phyloP scores from a whole-genome alignment of 1,140 invertebrate genomes.

The Aphaenogaster ashmeadi region DNA sequence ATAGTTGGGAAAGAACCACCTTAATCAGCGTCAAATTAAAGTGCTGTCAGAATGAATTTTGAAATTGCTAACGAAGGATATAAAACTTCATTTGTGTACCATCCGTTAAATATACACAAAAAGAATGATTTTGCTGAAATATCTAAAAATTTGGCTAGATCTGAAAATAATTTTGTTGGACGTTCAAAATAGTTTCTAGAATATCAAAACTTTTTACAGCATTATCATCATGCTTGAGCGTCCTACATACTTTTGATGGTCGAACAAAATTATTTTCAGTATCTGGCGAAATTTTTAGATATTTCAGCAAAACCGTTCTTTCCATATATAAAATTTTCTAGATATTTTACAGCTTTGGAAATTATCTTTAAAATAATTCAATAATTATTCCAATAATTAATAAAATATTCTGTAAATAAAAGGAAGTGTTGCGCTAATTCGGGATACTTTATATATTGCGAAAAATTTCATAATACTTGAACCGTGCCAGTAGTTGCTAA shows the following conservation, averaged over 20 bases:
- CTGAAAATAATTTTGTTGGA: too few relatives aligned
- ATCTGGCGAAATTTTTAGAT: too few relatives aligned
- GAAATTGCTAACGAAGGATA: background rate
- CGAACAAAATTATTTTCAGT: too few relatives aligned
- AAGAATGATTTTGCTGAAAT: too few relatives aligned
- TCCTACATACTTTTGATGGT: too few relatives aligned
- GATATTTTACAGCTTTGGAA: background rate
- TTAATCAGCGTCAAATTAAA: background rate
- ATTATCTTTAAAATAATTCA: background rate
- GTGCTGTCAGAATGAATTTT: background rate
- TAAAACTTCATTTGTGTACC: background rate
- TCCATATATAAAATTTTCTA: background rate
- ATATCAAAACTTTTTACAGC: too few relatives aligned
- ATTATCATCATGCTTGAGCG: too few relatives aligned
- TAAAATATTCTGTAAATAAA: background rate
- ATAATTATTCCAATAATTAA: conserved; percentile 15
- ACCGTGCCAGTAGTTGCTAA: background rate
- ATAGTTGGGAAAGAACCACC: too few relatives aligned
- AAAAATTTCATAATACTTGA: conserved; percentile 4
- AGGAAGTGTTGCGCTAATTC: background rate
- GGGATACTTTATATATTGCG: background rate
- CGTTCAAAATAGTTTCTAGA: too few relatives aligned
- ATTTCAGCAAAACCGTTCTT: background rate
- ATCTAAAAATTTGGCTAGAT: too few relatives aligned
- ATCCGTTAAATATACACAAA: too few relatives aligned